Conservation (phyloP, 2,888 invertebrate genomes). For the Tinea pellionella region DNA sequence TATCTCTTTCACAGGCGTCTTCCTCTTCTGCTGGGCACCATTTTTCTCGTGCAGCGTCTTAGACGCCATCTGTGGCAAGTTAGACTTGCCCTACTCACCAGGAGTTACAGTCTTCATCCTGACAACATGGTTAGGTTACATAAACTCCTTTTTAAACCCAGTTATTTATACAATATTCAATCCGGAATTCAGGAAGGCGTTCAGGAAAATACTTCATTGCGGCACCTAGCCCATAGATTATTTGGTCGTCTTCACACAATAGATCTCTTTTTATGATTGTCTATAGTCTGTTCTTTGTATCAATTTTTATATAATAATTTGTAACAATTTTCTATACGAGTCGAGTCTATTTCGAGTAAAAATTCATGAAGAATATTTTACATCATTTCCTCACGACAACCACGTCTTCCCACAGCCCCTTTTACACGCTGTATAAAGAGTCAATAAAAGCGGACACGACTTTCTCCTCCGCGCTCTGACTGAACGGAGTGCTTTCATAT, state of each 20-base stretch:
- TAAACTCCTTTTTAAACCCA: slow-evolving; percentile 94
- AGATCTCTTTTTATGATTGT: slow-evolving; percentile 14
- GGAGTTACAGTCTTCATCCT: slow-evolving; percentile 91
- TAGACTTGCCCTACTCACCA: slow-evolving; percentile 81
- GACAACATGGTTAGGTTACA: slow-evolving; percentile 98
- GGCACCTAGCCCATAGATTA: slow-evolving; percentile 65
- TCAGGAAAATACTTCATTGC: slow-evolving; percentile 89
- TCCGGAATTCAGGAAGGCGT: slow-evolving; percentile 98
- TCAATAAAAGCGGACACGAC: no score
- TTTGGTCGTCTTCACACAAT: slow-evolving; percentile 58
- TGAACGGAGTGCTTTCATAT: no score
- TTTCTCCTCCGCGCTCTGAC: no score
- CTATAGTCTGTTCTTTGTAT: neutral
- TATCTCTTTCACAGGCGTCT: slow-evolving; percentile 81
- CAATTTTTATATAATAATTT: neutral
- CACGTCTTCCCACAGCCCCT: no score
- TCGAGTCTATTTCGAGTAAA: no score
- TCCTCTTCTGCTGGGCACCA: slow-evolving; percentile 98
- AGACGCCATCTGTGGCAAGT: slow-evolving; percentile 94
- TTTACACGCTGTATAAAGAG: no score
- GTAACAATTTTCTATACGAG: no score
- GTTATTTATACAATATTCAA: slow-evolving; percentile 96
- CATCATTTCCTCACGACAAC: no score
- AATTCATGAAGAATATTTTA: no score
- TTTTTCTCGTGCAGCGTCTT: slow-evolving; percentile 98